Evolutionary conservation across 2,797 vertebrate species (phyloP), one percentile per base, ranked within the genome.

Genomic region (Capromys pilorides): DNA sequence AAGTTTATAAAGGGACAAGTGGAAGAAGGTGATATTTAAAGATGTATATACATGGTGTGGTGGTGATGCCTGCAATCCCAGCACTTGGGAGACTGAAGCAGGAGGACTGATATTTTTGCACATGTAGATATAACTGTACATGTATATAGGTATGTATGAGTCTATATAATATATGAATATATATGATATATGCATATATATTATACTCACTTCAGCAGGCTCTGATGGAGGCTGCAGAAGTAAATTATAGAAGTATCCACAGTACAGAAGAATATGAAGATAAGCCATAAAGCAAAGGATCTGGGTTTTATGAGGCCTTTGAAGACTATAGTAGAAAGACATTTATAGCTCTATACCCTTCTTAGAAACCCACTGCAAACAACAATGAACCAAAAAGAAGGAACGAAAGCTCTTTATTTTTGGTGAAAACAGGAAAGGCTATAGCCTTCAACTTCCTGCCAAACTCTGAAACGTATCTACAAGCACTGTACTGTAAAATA

Each of bases 241-340:
- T n/a, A 39, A 45, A 61, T 67, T 90, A 45, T 11, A 54, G 64
- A 94, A 16, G 39, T n/a, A 49, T 4, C 28, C 0, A 22, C n/a
- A 57, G 41, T 62, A 88, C 31, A 62, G 39, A 78, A 62, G 45
- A 22, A 9, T 24, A 57, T 36, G 45, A 87, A 77, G 7, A 71
- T 39, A 71, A 36, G 67, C 33, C 67, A 84, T 57, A 69, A 81
- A 36, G 11, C 26, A 86, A 79, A 83, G 22, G 22, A 28, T 59
- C 45, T 69, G 51, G 33, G 19, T 59, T 95, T 88, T 3, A 80
- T 81, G 93, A 89, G 86, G 41, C 28, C 28, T 86, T 89, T 61
- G 90, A 92, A 94, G 73, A 83, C 1, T 11, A 67, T 8, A 92
- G 39, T 28, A 18, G 39, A 45, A 80, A 88, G 51, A 77, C 36